These are phyloP conservation scores for Ormyrus labotus DNA, from an alignment of 2,888 invertebrate species.

Conservation along the genomic window DNA sequence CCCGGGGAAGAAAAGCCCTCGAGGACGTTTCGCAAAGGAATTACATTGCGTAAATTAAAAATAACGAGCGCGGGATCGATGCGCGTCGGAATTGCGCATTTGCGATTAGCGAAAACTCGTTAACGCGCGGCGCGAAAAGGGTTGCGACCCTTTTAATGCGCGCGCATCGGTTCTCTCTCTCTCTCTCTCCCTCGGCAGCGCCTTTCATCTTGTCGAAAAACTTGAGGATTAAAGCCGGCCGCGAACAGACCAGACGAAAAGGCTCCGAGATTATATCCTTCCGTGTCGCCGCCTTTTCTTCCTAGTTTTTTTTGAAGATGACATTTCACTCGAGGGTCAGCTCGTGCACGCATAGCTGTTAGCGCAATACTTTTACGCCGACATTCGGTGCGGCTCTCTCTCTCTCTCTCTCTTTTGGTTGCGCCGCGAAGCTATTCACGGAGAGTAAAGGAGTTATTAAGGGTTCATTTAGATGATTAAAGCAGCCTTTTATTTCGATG, in stretches of 20 bases:
- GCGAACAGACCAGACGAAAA: constrained; percentile 43
- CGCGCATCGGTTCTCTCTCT: background rate
- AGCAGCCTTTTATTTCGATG: background rate
- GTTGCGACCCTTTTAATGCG: constrained; percentile 37
- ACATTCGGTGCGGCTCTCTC: too few relatives aligned
- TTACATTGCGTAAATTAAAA: constrained; percentile 43
- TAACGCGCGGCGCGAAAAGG: constrained; percentile 40
- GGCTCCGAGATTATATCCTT: background rate
- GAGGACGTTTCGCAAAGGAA: constrained; percentile 4
- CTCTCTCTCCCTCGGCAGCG: constrained; percentile 21
- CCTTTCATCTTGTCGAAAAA: constrained; percentile 56
- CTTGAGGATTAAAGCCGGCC: constrained; percentile 45
- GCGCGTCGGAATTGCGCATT: constrained; percentile 23
- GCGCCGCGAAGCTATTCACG: background rate
- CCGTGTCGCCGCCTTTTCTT: background rate
- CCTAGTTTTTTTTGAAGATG: background rate
- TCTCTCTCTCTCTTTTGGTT: too few relatives aligned
- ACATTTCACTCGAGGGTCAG: constrained; percentile 23
- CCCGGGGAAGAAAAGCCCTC: too few relatives aligned
- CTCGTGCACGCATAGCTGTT: background rate
- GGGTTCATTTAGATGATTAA: too few relatives aligned
- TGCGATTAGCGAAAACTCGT: constrained; percentile 56
- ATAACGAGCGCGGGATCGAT: constrained; percentile 47
- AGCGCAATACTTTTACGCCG: background rate
- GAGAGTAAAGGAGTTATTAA: too few relatives aligned